phyloP scores from a whole-genome alignment of 1,140 invertebrate genomes.

The Solen grandis region DNA sequence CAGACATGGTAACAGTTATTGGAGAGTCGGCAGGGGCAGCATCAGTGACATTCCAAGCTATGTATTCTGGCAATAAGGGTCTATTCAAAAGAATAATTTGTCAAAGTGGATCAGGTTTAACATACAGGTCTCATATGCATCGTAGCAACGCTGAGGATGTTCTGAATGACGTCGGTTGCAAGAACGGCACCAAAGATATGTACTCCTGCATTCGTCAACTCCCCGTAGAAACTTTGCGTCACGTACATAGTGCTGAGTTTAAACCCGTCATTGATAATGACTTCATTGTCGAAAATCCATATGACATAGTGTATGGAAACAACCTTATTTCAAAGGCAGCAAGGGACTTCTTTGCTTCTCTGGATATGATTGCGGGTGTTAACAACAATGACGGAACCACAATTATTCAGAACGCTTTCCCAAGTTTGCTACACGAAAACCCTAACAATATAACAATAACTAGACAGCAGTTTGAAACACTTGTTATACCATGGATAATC shows the following conservation, averaged over 20 bases:
- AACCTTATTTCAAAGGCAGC: conserved; percentile 94
- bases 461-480: not conserved
- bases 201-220: not conserved
- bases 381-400: conserved; percentile 7
- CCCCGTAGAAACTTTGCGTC: not conserved
- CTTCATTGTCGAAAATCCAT: not conserved
- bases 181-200: conserved; percentile 82
- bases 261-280: conserved; percentile 82
- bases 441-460: conserved; percentile 9
- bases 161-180: not conserved
- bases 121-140: conserved; percentile 75
- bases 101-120: conserved; percentile 15
- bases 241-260: conserved; percentile 31
- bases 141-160: not conserved
- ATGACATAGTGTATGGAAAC: conserved; percentile 85
- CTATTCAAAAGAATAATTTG: conserved; percentile 30
- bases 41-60: conserved; percentile 16
- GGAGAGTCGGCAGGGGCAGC: conserved; percentile 35
- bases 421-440: not conserved
- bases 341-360: conserved; percentile 28
- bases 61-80: conserved; percentile 36
- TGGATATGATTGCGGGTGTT: conserved; percentile 84
- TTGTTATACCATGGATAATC: not conserved
- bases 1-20: conserved; percentile 22
- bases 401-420: not conserved